These are phyloP conservation scores for Aphelinus certus DNA, from an alignment of 1,140 invertebrate genomes.

Conservation along the genomic window DNA sequence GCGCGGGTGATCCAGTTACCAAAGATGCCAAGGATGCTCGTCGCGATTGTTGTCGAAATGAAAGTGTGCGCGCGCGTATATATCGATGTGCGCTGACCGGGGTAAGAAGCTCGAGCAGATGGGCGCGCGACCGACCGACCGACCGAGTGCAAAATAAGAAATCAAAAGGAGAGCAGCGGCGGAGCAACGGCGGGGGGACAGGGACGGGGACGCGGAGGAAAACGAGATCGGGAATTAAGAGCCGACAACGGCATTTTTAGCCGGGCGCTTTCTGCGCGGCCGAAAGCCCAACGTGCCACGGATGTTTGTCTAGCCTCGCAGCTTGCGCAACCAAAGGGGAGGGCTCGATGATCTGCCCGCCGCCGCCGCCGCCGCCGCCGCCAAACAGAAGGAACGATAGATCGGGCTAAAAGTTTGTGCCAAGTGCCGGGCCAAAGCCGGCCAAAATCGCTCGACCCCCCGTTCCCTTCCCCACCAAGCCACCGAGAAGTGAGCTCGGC, in stretches of 20 bases:
- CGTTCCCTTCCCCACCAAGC: too few relatives aligned
- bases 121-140: too few relatives aligned
- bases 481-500: too few relatives aligned
- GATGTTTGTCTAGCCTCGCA: conserved; percentile 19
- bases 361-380: not conserved
- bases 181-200: not conserved
- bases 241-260: conserved; percentile 25
- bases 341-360: not conserved
- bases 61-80: too few relatives aligned
- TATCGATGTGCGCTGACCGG: too few relatives aligned
- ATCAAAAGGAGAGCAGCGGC: not conserved
- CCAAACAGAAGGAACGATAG: not conserved
- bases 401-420: conserved; percentile 10
- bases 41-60: too few relatives aligned
- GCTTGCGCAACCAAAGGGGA: conserved; percentile 17
- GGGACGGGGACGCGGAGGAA: not conserved
- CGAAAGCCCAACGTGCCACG: conserved; percentile 26
- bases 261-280: not conserved
- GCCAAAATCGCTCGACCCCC: conserved; percentile 10
- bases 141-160: not conserved
- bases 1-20: too few relatives aligned
- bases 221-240: conserved; percentile 27
- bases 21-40: too few relatives aligned
- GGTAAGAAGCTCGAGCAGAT: too few relatives aligned
- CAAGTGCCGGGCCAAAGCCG: conserved; percentile 7